Evolutionary conservation across 2,888 invertebrate genomes (phyloP).

Genomic region (Cylloceria caligata): DNA sequence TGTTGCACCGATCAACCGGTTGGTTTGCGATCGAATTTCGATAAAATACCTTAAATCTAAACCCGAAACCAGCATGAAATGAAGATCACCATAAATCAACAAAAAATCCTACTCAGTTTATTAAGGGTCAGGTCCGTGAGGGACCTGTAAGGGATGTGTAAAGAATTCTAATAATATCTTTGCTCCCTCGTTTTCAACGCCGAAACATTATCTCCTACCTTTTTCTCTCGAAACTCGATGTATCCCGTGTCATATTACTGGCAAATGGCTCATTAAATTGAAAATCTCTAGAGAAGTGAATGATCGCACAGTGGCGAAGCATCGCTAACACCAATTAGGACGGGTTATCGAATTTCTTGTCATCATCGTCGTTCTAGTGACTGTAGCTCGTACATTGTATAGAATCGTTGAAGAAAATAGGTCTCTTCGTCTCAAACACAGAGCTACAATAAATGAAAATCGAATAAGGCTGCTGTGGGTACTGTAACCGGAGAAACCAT

Average conservation of each 20-base stretch:
- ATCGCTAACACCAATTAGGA: slow-evolving; percentile 77
- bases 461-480: background rate
- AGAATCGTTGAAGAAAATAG: background rate
- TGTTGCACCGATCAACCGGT: background rate
- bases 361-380: slow-evolving; percentile 27
- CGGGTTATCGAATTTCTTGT: slow-evolving; percentile 74
- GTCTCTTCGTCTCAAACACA: background rate
- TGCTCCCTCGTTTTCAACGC: slow-evolving; percentile 1
- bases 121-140: background rate
- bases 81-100: background rate
- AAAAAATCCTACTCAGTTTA: background rate
- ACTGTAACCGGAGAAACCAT: background rate
- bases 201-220: slow-evolving; percentile 7
- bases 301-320: slow-evolving; percentile 71
- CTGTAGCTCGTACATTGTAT: background rate
- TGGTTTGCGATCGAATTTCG: no score
- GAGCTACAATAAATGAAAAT: slow-evolving; percentile 10
- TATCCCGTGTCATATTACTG: slow-evolving; percentile 65
- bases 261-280: slow-evolving; percentile 73
- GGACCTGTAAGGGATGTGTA: background rate
- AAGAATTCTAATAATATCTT: slow-evolving; percentile 27
- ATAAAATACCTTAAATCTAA: background rate
- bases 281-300: slow-evolving; percentile 67
- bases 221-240: slow-evolving; percentile 11
- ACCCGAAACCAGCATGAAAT: background rate